Conservation (phyloP, 2,888 invertebrate species). For the Caenorhabditis imperialis region DNA sequence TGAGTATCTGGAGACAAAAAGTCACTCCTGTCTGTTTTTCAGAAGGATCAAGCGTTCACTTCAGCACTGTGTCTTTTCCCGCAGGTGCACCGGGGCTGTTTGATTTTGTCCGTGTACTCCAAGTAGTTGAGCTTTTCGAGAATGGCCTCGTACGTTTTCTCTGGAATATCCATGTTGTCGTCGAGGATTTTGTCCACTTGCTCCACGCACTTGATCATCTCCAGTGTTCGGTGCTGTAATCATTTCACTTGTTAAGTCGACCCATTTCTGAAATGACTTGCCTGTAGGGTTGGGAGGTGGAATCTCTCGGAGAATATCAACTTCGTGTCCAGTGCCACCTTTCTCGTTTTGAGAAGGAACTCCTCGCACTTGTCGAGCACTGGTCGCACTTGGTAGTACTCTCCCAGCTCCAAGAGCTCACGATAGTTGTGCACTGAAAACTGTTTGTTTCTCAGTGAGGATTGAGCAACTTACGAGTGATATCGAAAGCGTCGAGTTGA, state of each 20-base stretch:
- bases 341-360: conserved; percentile 21
- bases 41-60: too few species aligned
- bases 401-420: conserved; percentile 20
- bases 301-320: conserved; percentile 30
- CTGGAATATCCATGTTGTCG: conserved; percentile 27
- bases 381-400: not conserved
- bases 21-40: too few species aligned
- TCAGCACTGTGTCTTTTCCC: conserved; percentile 5
- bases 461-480: conserved; percentile 7
- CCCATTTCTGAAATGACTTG: too few species aligned
- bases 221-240: conserved; percentile 40
- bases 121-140: conserved; percentile 13
- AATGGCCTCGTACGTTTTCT: conserved; percentile 22
- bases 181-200: conserved; percentile 27
- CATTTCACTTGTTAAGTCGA: too few species aligned
- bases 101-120: not conserved
- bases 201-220: conserved; percentile 1
- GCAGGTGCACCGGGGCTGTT: not conserved
- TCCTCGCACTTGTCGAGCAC: conserved; percentile 32
- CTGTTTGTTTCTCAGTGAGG: too few species aligned
- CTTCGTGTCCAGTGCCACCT: conserved; percentile 18
- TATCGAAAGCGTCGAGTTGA: conserved; percentile 17
- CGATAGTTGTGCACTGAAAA: conserved; percentile 21
- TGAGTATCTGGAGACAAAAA: too few species aligned
- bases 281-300: conserved; percentile 23